Base-by-base conservation (phyloP, 37 sponge, comb jelly and placozoan species). In the Geodia barretti region DNA sequence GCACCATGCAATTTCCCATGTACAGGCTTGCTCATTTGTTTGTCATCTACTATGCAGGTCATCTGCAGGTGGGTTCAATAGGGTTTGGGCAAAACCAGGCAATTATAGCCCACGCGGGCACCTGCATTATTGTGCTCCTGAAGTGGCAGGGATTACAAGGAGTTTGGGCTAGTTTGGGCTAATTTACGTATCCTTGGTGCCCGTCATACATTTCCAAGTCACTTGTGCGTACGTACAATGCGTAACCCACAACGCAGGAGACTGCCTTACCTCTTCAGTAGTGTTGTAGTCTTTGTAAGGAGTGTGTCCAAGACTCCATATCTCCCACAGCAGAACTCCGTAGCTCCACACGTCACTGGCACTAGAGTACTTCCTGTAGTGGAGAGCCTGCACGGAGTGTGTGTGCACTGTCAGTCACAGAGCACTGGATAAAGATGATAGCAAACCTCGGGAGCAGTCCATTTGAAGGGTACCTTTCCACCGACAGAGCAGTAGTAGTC, bases 341-440 rank as follows among this genome's bases (percentile, higher is more conserved):
- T 58, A 75, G 76, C 76, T 75, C 76, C 76, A 75, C 59, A 75
- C 60, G 29, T 75, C 76, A 75, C 76, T 75, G 76, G 36, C 25
- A 33, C 60, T 32, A 0, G 76, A 75, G 37, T 75, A 75, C 62
- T 59, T 40, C 59, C 60, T 43, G 76, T 60, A 75, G 60, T 75
- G 59, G 1, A 75, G 59, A 9, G 76, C 76, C 76, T 75, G 35
- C 41, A 14, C 24, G 1, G 1, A n/a, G 28, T 21, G 34, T 68
- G 1, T 35, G 2, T 30, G 17, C n/a, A 19, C 69, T 68, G 35
- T 36, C 36, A n/a, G n/a, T n/a, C n/a, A 2, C 36, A 70, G 41
- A 29, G 20, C 2, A 26, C n/a, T 29, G 65, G 20, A 5, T 64
- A 23, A 21, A 30, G 1, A 4, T 29, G 34, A 3, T 34, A 43